A percentile compares a stretch with the other conserved stretches of the same genome.
phyloP scores from a whole-genome alignment of 2,113 vertebrate species.

The Triplophysa siluroides region DNA sequence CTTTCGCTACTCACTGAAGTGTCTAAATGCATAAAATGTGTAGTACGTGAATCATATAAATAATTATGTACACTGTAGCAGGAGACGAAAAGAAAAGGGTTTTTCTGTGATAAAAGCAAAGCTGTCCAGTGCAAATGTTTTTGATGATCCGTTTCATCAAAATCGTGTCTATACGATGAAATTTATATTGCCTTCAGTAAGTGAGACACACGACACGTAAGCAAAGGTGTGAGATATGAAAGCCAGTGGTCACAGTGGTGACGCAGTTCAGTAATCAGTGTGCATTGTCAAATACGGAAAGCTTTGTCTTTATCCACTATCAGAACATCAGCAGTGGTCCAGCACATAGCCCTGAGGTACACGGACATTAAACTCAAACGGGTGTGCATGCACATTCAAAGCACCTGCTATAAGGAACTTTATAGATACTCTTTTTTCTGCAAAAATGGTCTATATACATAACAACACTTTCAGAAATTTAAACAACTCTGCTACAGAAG shows the following conservation, averaged over 20 bases:
- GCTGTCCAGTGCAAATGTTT: not conserved
- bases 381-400: not conserved
- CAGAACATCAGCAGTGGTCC: conserved; percentile 14
- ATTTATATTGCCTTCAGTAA: not conserved
- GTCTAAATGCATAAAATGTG: no score
- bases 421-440: not conserved
- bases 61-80: no score
- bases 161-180: not conserved
- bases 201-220: not conserved
- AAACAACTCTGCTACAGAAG: no score
- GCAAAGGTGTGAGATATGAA: conserved; percentile 28
- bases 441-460: no score
- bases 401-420: not conserved
- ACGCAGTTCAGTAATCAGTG: conserved; percentile 29
- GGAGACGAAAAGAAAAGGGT: no score
- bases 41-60: no score
- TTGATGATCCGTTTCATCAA: not conserved
- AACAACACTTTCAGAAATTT: no score
- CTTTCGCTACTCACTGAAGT: no score
- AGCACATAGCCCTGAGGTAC: not conserved
- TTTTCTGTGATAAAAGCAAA: no score
- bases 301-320: not conserved
- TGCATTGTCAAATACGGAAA: conserved; percentile 31
- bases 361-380: not conserved
- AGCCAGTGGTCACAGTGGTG: conserved; percentile 13